Evolutionary conservation across 1,140 invertebrate genomes (phyloP), one percentile per base, ranked within the genome.

Genomic region (Orius insidiosus): DNA sequence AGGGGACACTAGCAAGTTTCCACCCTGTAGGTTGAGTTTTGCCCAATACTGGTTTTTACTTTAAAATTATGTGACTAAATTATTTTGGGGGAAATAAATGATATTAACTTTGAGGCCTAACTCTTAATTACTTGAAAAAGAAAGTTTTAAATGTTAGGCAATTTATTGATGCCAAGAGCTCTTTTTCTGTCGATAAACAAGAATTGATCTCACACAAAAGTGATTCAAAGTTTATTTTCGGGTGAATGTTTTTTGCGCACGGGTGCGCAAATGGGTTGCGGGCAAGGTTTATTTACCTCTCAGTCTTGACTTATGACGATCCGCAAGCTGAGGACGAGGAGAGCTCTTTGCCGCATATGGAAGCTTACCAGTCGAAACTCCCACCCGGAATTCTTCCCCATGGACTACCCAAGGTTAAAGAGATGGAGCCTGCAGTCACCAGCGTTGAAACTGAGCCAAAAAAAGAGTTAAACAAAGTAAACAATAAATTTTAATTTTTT

Each of bases 281-380:
- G 38, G 14, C 30, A 47, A 11, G 45, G 16, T 30, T 37, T 37
- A 85, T 85, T 86, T 78, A 83, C 82, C 82, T 69, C 69, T 78
- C 77, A 97, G 90, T 95, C 85, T 85, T 97, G 76, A 93, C 90
- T 74, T 97, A 89, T 86, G 86, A 87, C 75, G 88, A 94, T 74
- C 76, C 78, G 67, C 86, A 86, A 82, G 86, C 85, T 72, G 90
- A 94, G 69, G 88, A 94, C 61, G 87, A 90, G 65, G 88, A 92
- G 57, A 82, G 78, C 57, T 84, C 83, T 51, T 63, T 79, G 59
- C 75, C 76, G 10, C 76, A 79, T 59, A 60, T 78, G 55, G 76
- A 72, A 52, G 78, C 76, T 39, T 82, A 80, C 65, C 80, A 82
- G 54, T 83, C 80, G 52, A 88, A 88, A 60, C 70, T 90, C 42